Evolutionary conservation across 2,888 invertebrate genomes (phyloP).

Genomic region (Zaprionus obscuricornis): DNA sequence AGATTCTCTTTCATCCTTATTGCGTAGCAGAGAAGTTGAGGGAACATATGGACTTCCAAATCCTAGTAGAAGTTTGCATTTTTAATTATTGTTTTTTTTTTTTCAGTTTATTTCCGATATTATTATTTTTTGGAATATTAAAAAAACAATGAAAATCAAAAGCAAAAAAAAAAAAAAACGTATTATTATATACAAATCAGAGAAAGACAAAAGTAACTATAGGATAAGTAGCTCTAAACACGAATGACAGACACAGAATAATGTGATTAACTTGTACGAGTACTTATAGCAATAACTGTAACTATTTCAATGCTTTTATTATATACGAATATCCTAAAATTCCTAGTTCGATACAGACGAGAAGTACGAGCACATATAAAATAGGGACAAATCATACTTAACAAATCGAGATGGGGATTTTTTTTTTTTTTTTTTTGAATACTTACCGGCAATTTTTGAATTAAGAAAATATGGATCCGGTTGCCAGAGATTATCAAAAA

Average conservation of each 20-base stretch:
- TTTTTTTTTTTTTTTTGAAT: background rate
- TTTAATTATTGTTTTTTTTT: conserved; percentile 40
- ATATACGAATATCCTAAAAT: too few relatives aligned
- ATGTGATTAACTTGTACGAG: conserved; percentile 6
- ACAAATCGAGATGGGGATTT: too few relatives aligned
- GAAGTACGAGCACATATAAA: too few relatives aligned
- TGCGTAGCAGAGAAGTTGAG: conserved; percentile 81
- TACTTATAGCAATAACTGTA: too few relatives aligned
- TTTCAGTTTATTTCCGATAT: too few relatives aligned
- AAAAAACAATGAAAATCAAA: conserved; percentile 61
- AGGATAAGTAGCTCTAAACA: conserved; percentile 31
- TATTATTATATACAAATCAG: conserved; percentile 71
- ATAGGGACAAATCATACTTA: too few relatives aligned
- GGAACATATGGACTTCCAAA: conserved; percentile 82
- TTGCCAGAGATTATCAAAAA: conserved; percentile 94
- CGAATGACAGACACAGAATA: conserved; percentile 31
- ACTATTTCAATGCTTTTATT: too few relatives aligned
- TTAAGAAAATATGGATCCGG: conserved; percentile 94
- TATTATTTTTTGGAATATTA: conserved; percentile 48
- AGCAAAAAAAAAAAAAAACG: conserved; percentile 47
- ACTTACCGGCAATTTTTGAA: conserved; percentile 91
- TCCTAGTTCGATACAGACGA: too few relatives aligned
- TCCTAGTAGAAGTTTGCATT: conserved; percentile 79
- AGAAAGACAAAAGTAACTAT: conserved; percentile 26
- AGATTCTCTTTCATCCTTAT: conserved; percentile 82